phyloP scores from a whole-genome alignment of 2,888 invertebrate genomes.

The Clusia tigrina region DNA sequence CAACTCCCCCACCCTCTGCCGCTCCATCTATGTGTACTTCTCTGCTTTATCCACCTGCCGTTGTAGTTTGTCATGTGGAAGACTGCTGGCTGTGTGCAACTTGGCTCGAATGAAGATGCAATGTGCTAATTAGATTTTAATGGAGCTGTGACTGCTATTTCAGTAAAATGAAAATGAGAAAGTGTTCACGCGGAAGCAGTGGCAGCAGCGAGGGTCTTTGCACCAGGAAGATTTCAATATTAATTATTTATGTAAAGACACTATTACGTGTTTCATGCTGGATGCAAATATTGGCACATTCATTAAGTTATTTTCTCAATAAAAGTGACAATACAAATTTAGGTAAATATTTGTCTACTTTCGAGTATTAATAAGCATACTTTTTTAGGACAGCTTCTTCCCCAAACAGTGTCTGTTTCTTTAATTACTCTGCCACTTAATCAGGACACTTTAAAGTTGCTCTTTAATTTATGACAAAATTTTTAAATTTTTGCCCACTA shows the following conservation, averaged over 20 bases:
- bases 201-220: no score
- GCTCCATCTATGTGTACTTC: neutral
- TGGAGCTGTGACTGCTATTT: slow-evolving; percentile 52
- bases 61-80: neutral
- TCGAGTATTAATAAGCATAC: neutral
- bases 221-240: neutral
- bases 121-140: slow-evolving; percentile 62
- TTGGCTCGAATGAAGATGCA: slow-evolving; percentile 35
- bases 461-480: no score
- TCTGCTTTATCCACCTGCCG: neutral
- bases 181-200: neutral
- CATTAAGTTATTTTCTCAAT: neutral
- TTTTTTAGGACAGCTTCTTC: no score
- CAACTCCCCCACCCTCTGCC: slow-evolving; percentile 6
- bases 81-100: neutral
- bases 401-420: no score
- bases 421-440: no score
- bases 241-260: neutral
- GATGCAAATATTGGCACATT: no score
- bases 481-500: no score
- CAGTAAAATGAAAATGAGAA: neutral
- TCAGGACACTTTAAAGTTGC: no score
- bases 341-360: neutral
- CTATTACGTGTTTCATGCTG: neutral
- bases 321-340: no score